Evolutionary conservation across 2,888 invertebrate genomes (phyloP).

Genomic region (Acanthacorydalis orientalis): DNA sequence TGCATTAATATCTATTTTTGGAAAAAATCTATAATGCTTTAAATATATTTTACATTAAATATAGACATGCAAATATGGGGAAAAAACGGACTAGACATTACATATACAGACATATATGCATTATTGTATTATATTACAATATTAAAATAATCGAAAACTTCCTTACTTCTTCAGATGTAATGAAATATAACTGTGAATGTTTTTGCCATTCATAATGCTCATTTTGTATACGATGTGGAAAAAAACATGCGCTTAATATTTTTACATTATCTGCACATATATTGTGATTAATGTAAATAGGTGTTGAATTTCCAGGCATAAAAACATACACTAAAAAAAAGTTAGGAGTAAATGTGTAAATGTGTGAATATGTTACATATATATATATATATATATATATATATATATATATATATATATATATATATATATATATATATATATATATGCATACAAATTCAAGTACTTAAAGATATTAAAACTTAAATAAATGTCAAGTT

Average conservation of each 20-base stretch:
- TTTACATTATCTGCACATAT: slow-evolving; percentile 26
- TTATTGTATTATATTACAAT: too few species aligned
- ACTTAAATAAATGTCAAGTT: too few species aligned
- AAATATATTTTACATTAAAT: too few species aligned
- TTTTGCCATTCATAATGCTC: slow-evolving; percentile 38
- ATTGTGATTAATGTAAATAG: slow-evolving; percentile 31
- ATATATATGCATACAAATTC: too few species aligned
- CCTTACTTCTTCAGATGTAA: slow-evolving; percentile 38
- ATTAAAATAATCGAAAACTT: neutral
- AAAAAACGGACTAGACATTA: too few species aligned
- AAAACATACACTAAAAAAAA: slow-evolving; percentile 42
- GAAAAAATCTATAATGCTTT: too few species aligned
- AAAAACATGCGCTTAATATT: slow-evolving; percentile 34
- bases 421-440: too few species aligned
- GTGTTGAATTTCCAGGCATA: slow-evolving; percentile 34
- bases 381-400: slow-evolving; percentile 2
- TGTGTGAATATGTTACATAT: neutral
- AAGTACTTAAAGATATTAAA: too few species aligned
- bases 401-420: too few species aligned
- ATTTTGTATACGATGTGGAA: slow-evolving; percentile 32
- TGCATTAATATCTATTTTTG: too few species aligned
- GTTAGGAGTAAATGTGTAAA: slow-evolving; percentile 6
- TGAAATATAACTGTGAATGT: slow-evolving; percentile 40
- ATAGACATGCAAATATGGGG: too few species aligned
- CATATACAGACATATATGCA: too few species aligned